These are phyloP conservation scores for Poeciliopsis turneri DNA, from an alignment of 2,797 vertebrate genomes.

Conservation along the genomic window DNA sequence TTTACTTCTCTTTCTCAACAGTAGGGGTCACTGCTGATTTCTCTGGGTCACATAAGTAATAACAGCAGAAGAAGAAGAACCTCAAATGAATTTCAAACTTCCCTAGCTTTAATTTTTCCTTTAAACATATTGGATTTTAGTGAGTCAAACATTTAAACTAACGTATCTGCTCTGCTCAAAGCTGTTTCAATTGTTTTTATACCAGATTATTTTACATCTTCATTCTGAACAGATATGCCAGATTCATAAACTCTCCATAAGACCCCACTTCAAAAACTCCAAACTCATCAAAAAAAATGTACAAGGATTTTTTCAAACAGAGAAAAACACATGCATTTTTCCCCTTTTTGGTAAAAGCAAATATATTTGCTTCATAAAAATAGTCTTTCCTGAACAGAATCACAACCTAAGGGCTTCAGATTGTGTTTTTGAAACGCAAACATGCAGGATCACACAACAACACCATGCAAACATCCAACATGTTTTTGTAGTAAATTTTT, in stretches of 20 bases:
- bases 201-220: not conserved
- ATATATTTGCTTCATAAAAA: not conserved
- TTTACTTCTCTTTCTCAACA: not conserved
- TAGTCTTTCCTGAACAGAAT: conserved; percentile 1
- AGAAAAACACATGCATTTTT: not conserved
- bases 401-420: conserved; percentile 14
- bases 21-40: not conserved
- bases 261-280: not conserved
- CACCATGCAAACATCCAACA: conserved; percentile 49
- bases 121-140: not conserved
- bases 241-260: not conserved
- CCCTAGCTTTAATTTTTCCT: not conserved
- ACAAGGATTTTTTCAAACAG: not conserved
- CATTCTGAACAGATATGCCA: not conserved
- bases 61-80: too few relatives aligned
- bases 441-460: conserved; percentile 62
- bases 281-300: conserved; percentile 15
- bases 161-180: not conserved
- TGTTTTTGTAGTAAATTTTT: conserved; percentile 9
- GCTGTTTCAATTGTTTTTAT: not conserved
- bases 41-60: not conserved
- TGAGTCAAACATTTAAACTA: not conserved
- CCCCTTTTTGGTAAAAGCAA: not conserved
- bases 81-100: not conserved
- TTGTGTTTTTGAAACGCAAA: conserved; percentile 26